Base-by-base conservation (phyloP, 2,113 vertebrate genomes). In the Bostrychus sinensis region DNA sequence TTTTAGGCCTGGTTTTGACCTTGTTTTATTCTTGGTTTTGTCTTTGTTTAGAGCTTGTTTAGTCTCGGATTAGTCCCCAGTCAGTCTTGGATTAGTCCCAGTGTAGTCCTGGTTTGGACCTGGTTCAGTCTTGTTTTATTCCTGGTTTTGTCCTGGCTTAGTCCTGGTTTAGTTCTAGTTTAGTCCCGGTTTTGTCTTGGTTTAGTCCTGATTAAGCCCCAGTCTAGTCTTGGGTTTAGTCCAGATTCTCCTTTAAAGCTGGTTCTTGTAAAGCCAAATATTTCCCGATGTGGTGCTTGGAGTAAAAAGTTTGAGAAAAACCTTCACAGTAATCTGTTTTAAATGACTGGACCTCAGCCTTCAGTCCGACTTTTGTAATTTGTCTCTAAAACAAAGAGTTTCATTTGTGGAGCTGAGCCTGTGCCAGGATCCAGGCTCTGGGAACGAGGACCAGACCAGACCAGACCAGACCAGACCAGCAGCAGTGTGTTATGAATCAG, bases 41-140 rank as follows among this genome's bases (percentile, higher is more conserved):
- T n/a, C n/a, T n/a, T n/a, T n/a, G n/a, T n/a, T n/a, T n/a, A 34
- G 11, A 34, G 1, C 17, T 19, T 6, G 17, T 17, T 19, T 19
- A 43, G n/a, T 43, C 17, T 8, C 19, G 4, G 7, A 19, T 43
- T 16, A 19, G 41, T 39, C 41, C n/a, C n/a, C n/a, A n/a, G n/a
- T n/a, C n/a, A n/a, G n/a, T n/a, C n/a, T n/a, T 19, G n/a, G n/a
- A 19, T 78, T 77, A 76, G 53, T 72, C 53, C 72, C 72, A 50
- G 59, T 75, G 78, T 81, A 45, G 56, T 19, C 46, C 5, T 17
- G 14, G 20, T 55, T 72, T 67, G 1, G 7, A 0, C 17, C 41
- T 19, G 41, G 17, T 19, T 43, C 17, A 43, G 6, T 43, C 41
- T 17, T 19, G 2, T 2, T 43, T 43, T 8, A 19, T 1, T 43